Base-by-base conservation (phyloP, 2,888 invertebrate species). In the Syrphus vitripennis region DNA sequence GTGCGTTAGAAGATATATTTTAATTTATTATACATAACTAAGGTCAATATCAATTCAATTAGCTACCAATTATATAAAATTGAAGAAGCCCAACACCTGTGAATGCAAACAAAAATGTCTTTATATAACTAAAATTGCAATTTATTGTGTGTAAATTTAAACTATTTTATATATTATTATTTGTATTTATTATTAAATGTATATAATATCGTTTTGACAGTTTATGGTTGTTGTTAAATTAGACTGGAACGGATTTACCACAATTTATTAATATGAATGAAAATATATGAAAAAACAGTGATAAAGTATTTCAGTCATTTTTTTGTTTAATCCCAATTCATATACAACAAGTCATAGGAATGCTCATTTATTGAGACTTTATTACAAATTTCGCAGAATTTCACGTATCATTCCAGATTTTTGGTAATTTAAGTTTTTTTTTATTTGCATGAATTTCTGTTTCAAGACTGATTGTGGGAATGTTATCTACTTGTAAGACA, bases 151-250 rank as follows among this genome's bases (percentile, higher is more conserved):
- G 76, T 80, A 80, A 80, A 84, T 72, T 84, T 80, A 76, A 84
- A 48, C 84, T 84, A 84, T 71, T 79, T 42, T 65, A 61, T 72
- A 24, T 42, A 26, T 24, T 63, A 45, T 16, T 29, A 14, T 48
- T 34, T 31, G 29, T 80, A 37, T 76, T 76, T 72, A 76, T 71
- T 55, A 84, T 63, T 70, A 55, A 80, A 65, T 63, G 21, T 71
- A 84, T 84, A 84, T 84, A 84, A 80, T 80, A 77, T 84, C 80
- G 19, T 80, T 67, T 69, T 72, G 79, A 80, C 55, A 55, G 37
- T 69, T 55, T 69, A 40, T 80, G 57, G 57, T 72, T 48, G 57
- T 72, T 48, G 65, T 67, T 71, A 61, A 16, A 50, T 70, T 34
- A 59, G 48, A 24, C 34, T 80, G 48, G 76, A 84, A 70, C 34